Conservation (phyloP, 2,113 vertebrate species). For the Antigone vipio region DNA sequence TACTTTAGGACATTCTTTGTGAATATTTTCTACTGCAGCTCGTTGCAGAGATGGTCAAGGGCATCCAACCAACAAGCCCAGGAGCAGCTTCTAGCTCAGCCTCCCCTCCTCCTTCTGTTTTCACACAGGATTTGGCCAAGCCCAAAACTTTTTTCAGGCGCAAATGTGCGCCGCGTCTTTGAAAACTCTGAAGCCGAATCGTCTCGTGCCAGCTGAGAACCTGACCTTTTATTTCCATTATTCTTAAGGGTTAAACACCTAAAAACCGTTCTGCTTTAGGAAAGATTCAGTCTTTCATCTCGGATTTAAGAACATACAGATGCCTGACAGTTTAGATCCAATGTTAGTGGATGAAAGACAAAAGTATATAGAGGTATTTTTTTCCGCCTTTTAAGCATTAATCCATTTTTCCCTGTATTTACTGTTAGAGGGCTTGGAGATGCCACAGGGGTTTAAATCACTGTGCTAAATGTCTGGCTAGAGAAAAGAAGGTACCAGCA, state of each 20-base stretch:
- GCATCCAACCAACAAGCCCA: not conserved
- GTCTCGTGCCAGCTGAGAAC: not conserved
- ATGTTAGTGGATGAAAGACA: not conserved
- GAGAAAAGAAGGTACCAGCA: not conserved
- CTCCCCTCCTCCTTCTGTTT: not conserved
- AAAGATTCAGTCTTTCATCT: rapidly evolving
- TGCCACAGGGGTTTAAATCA: not conserved
- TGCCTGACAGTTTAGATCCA: not conserved
- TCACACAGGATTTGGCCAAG: not conserved
- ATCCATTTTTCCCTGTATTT: not conserved
- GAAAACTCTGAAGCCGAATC: not conserved
- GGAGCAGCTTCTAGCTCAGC: not conserved
- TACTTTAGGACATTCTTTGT: rapidly evolving
- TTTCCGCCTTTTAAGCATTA: not conserved
- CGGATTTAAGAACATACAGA: not conserved
- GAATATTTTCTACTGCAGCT: not conserved
- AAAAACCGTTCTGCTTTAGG: not conserved
- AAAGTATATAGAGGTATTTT: not conserved
- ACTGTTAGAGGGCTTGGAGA: not conserved
- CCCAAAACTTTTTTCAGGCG: not conserved
- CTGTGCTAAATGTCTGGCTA: not conserved
- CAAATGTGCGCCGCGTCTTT: not conserved
- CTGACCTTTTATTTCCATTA: not conserved
- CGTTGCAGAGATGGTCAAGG: not conserved
- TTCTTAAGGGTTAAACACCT: not conserved